Base-by-base conservation (phyloP, 2,113 vertebrate genomes). In the Pyrgilauda ruficollis region DNA sequence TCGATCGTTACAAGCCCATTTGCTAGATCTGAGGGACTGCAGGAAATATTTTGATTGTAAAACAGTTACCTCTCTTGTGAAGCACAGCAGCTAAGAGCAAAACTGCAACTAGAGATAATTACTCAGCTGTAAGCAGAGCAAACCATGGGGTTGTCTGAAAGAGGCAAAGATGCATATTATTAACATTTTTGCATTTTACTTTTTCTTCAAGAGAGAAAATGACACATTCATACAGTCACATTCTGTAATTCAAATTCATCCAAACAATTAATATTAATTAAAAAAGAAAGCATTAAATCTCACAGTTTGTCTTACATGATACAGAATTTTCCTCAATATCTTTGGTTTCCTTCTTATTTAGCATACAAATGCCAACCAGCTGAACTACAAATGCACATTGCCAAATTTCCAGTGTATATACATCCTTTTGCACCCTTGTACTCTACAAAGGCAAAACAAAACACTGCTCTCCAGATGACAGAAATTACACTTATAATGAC, bases 111-210 rank as follows among this genome's bases (percentile, higher is more conserved):
- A 53, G 23, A 0, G 1, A 49, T 24, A 28, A 69, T 35, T 53
- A 47, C 15, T 94, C 73, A 90, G 37, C 16, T 43, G 44, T 8
- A 81, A 39, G 15, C 28, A 67, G 26, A 46, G 20, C 9, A 86
- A 52, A 91, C 16, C 84, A 82, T 79, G 41, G 18, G n/a, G 15
- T 6, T 88, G n/a, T 49, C 91, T 96, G 87, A 94, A 96, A 91
- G 13, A 61, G 8, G 13, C 9, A 66, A 75, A 91, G 21, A 70
- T 13, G 10, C 4, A 85, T 8, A 70, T 15, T 75, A 61, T 50
- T 67, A 61, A 63, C 2, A 64, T 18, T 59, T 77, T 37, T 28
- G 3, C 24, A 46, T 87, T 83, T 89, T 59, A n/a, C 13, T 33
- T 85, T 61, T 70, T 37, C 61, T n/a, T 30, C 31, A 49, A 47